Percentiles rank a stretch among this genome's conserved stretches.
phyloP scores from a whole-genome alignment of 2,888 invertebrate species.

The Venustoraphidia nigricollis region DNA sequence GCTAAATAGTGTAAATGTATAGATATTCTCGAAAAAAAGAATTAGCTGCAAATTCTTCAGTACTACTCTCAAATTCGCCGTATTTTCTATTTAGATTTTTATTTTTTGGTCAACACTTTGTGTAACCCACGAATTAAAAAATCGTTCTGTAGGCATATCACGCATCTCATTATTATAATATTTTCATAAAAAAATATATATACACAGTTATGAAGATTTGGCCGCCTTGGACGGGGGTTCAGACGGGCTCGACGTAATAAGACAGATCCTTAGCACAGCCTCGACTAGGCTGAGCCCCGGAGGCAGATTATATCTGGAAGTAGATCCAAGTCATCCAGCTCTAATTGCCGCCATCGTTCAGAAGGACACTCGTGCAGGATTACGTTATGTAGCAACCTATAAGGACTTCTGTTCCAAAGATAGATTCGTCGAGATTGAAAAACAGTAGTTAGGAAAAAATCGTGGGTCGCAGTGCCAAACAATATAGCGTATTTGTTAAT shows the following conservation, averaged over 20 bases:
- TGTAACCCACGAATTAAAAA: no score
- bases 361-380: conserved; percentile 22
- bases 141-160: no score
- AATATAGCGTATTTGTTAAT: no score
- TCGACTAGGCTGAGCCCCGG: conserved; percentile 28
- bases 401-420: conserved; percentile 37
- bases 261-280: conserved; percentile 35
- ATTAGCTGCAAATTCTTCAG: no score
- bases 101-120: no score
- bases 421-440: conserved; percentile 39
- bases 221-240: conserved; percentile 46
- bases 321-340: conserved; percentile 37
- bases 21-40: no score
- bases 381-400: conserved; percentile 27
- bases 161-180: neutral
- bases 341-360: conserved; percentile 29
- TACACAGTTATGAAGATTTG: conserved; percentile 45
- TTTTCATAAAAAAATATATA: conserved; percentile 1
- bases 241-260: conserved; percentile 44
- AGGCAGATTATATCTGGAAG: conserved; percentile 39
- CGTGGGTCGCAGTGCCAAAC: no score
- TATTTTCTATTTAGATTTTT: no score
- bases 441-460: conserved; percentile 18
- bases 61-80: no score
- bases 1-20: no score